Evolutionary conservation across 2,113 vertebrate species (phyloP), one percentile per base, ranked within the genome.

Genomic region (Lepidothrix coronata): DNA sequence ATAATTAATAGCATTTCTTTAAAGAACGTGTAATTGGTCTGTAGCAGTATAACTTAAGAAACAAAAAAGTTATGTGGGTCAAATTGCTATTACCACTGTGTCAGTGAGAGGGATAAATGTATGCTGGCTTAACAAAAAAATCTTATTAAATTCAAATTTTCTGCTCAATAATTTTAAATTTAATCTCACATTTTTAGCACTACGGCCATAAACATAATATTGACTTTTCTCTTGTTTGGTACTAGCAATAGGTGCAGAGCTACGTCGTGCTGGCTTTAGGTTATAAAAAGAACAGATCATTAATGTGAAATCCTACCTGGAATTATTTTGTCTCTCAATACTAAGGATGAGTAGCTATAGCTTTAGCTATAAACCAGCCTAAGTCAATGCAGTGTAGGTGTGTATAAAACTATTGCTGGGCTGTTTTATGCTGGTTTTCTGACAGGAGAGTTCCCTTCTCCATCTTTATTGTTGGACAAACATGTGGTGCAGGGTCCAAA

Each of bases 1-100:
- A 96, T 95, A 97, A 95, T 97, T 97, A 96, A 97, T 94, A 77
- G 75, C 82, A 95, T 90, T 95, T 94, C 58, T 95, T 96, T 75
- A 96, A 97, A 85, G 51, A 93, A 96, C 20, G 24, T 66, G 75
- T 91, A 95, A 96, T 97, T 97, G 89, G 85, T 63, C 93, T 83
- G 43, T 83, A 93, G 96, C 55, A 93, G 49, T 95, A 81, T 55
- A 96, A 95, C 75, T 91, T 96, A 89, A 91, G 91, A 92, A 95
- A 90, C 67, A 94, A 91, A 95, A 95, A 95, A 96, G 89, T 96
- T 96, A 81, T 72, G 37, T 85, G 88, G 92, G 91, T 96, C 90
- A 96, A 87, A 96, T 89, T 79, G 70, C 31, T 91, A 49, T 94
- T 86, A 81, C 75, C 6, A 2, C 65, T 81, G 65, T 80, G 67